These are phyloP conservation scores for Sternotherus odoratus DNA, from an alignment of 2,797 vertebrate genomes.

Conservation along the genomic window DNA sequence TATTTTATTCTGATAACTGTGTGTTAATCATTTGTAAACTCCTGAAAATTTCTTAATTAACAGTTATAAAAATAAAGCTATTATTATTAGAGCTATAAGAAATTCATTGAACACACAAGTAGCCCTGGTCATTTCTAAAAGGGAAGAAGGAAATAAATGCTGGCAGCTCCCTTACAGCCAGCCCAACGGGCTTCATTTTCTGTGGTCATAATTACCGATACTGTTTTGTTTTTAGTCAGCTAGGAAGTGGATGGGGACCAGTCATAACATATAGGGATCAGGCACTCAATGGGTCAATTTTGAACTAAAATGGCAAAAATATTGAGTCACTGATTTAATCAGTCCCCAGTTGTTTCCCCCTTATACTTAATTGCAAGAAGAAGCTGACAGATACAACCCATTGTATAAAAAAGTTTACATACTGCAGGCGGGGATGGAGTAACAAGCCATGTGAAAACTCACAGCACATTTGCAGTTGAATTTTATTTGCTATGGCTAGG, in stretches of 20 bases:
- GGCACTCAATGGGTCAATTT: not conserved
- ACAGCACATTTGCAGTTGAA: not conserved
- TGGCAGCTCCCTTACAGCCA: not conserved
- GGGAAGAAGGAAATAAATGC: not conserved
- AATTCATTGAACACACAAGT: not conserved
- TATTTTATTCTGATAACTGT: not conserved
- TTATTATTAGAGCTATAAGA: not conserved
- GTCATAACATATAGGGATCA: not conserved
- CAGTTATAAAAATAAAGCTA: not conserved
- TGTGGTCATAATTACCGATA: not conserved
- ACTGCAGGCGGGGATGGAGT: accelerated
- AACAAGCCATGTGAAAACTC: not conserved
- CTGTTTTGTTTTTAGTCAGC: not conserved
- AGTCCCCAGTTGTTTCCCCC: not conserved
- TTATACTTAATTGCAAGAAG: conserved; percentile 15
- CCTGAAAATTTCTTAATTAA: not conserved
- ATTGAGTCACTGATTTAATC: not conserved
- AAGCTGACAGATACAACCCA: conserved; percentile 15
- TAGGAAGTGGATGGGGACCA: not conserved
- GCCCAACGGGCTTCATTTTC: not conserved
- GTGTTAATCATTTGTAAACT: not conserved
- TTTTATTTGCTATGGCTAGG: not conserved
- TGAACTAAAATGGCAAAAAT: not conserved
- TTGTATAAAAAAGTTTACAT: conserved; percentile 6
- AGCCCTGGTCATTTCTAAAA: not conserved